Evolutionary conservation across 2,888 invertebrate species (phyloP), one percentile per base, ranked within the genome.

Genomic region (Tholera decimalis): DNA sequence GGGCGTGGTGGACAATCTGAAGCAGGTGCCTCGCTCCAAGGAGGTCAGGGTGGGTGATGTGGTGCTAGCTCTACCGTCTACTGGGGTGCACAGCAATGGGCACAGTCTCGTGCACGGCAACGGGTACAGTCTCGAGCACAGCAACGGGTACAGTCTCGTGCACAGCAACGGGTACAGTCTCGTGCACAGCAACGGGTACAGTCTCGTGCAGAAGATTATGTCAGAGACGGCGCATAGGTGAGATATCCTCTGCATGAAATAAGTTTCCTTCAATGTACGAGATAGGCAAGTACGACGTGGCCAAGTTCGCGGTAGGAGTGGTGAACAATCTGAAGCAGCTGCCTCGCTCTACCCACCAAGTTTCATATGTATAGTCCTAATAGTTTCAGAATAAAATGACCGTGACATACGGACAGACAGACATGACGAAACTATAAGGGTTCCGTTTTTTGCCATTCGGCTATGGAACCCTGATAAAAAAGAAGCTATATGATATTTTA

Each of bases 251-350:
- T n/a, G n/a, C n/a, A n/a, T n/a, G n/a, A n/a, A n/a, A n/a, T n/a
- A n/a, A n/a, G n/a, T n/a, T 99, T 99, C 99, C 99, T 0, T 97
- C 98, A 1, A 97, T 99, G 95, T 99, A 99, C 92, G 96, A 96
- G 2, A 92, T 96, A 0, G 98, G 98, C 0, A 98, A 99, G 79
- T 99, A 99, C 91, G 99, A 99, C 91, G 91, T 99, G 55, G 99
- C 99, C 15, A 99, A 99, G 1, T 99, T 99, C 92, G 97, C 98
- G 0, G 98, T 99, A 0, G 99, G 99, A 0, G 98, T 98, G 0
- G 98, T 99, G 0, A 99, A 99, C 90, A 96, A 97, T 76, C 85
- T 94, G 0, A 92, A 93, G 54, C 96, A 97, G 55, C 92, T 99
- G 50, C 99, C 99, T 0, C 96, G 96, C 56, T 92, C 95, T 4